Evolutionary conservation across 1,140 invertebrate species (phyloP).

Genomic region (Berghia stephanieae): DNA sequence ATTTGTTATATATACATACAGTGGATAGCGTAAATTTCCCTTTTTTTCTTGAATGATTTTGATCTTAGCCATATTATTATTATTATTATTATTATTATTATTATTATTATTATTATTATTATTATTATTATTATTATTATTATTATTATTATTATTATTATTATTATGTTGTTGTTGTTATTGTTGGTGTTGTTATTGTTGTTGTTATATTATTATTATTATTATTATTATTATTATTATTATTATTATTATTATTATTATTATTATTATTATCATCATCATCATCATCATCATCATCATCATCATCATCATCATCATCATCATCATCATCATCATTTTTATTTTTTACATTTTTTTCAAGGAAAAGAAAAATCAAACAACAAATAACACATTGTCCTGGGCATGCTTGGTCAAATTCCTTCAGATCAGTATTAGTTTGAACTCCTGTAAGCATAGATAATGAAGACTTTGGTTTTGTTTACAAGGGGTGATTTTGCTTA

Average conservation of each 20-base stretch:
- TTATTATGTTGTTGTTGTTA: neutral
- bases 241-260: too few relatives aligned
- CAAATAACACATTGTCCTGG: neutral
- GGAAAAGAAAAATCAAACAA: constrained; percentile 10
- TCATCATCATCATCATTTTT: neutral
- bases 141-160: neutral
- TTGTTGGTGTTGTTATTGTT: neutral
- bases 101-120: neutral
- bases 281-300: neutral
- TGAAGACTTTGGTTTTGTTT: too few relatives aligned
- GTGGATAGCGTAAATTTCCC: too few relatives aligned
- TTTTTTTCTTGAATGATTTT: too few relatives aligned
- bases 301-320: neutral
- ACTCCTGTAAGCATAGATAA: neutral
- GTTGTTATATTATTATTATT: neutral
- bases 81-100: neutral
- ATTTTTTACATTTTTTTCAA: constrained; percentile 1
- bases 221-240: neutral
- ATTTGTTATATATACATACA: too few relatives aligned
- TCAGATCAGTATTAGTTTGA: constrained; percentile 1
- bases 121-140: neutral
- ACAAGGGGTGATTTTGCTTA: too few relatives aligned
- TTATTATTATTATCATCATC: neutral
- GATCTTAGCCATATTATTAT: too few relatives aligned
- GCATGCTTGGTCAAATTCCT: neutral